These are phyloP conservation scores for Myotis yumanensis DNA, from an alignment of 2,113 vertebrate species.

Conservation along the genomic window DNA sequence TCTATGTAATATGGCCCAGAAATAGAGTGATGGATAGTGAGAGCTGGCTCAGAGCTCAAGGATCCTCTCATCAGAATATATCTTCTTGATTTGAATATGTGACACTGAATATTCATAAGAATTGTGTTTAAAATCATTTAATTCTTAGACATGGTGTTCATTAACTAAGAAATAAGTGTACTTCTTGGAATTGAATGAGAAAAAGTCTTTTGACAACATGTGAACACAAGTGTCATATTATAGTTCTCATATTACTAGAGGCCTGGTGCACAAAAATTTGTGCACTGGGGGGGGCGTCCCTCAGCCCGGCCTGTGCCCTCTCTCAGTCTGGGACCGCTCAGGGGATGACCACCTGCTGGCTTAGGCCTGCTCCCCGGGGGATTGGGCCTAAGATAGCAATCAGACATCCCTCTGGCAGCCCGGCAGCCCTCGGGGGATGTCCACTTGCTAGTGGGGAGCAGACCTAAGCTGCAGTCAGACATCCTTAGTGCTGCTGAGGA, in stretches of 20 bases:
- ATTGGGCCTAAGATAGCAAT: no score
- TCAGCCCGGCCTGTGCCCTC: no score
- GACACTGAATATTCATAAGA: background rate
- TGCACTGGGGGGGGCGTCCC: no score
- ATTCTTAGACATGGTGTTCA: background rate
- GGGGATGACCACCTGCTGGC: no score
- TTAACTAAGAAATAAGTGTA: background rate
- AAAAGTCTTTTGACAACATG: fast-evolving
- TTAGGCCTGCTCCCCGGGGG: no score
- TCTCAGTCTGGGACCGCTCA: no score
- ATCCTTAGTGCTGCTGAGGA: no score
- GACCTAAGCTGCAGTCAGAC: no score
- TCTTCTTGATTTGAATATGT: background rate
- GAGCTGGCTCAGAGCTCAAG: background rate
- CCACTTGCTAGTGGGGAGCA: no score
- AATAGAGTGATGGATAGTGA: background rate
- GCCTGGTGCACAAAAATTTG: no score
- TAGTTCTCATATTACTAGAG: background rate
- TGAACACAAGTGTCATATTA: background rate
- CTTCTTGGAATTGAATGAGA: background rate
- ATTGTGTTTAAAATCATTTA: background rate
- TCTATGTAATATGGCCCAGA: background rate
- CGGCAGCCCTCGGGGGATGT: no score
- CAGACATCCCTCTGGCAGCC: no score
- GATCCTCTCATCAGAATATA: background rate